Percentiles rank a stretch among this genome's conserved stretches.
Evolutionary conservation across 2,113 vertebrate species (phyloP).

Genomic region (Glaucomys volans): DNA sequence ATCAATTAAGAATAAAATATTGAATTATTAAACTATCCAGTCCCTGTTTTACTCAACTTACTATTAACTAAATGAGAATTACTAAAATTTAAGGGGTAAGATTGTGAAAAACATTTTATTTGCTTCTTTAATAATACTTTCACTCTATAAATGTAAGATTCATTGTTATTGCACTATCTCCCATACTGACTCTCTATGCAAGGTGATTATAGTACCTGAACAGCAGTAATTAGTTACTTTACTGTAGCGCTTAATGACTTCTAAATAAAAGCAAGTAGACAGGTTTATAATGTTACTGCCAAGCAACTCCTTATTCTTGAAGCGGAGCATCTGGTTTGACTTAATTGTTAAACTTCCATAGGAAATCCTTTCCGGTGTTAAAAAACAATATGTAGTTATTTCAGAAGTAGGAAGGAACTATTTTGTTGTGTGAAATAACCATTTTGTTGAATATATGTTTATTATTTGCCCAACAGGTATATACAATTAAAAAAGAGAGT

Average conservation of each 20-base stretch:
- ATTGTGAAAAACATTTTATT: background rate
- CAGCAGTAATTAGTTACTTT: constrained; percentile 67
- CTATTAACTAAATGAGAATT: constrained; percentile 16
- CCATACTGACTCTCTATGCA: background rate
- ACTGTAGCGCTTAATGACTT: constrained; percentile 60
- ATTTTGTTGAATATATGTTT: background rate
- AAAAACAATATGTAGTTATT: constrained; percentile 51
- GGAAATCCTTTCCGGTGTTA: constrained; percentile 61
- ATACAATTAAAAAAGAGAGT: background rate
- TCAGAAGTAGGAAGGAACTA: constrained; percentile 45
- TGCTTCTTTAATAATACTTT: constrained; percentile 56
- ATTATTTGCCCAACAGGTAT: background rate
- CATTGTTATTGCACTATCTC: constrained; percentile 1
- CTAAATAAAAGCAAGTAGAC: constrained; percentile 80
- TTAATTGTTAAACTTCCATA: constrained; percentile 79
- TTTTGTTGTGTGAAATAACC: background rate
- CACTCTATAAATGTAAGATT: background rate
- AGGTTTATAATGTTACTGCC: constrained; percentile 67
- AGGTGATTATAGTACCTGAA: constrained; percentile 53
- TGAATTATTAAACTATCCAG: constrained; percentile 32
- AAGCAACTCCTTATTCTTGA: constrained; percentile 60
- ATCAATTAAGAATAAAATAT: background rate
- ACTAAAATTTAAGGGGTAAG: background rate
- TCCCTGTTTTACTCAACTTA: background rate
- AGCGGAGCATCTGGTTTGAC: constrained; percentile 71